Base-by-base conservation (phyloP, 2,797 vertebrate genomes). In the Zenarchopterus dispar region DNA sequence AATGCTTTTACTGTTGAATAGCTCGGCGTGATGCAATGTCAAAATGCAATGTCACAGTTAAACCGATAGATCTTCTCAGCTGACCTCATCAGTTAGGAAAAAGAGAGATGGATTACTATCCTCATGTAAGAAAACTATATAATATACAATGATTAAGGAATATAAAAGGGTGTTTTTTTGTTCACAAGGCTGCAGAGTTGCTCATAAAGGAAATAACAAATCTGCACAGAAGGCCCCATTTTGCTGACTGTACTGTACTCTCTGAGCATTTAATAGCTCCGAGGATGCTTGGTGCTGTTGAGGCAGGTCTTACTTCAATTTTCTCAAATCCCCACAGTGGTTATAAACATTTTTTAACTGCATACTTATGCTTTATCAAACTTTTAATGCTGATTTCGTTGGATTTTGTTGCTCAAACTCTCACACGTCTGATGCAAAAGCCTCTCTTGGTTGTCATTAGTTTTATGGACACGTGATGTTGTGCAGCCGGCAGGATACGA, bases 161-260 rank as follows among this genome's bases (percentile, higher is more conserved):
- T n/a, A 46, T 21, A 17, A 66, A 28, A 47, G 17, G 22, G 50
- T 49, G 47, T 53, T 65, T 65, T 68, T 60, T 56, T 46, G 9
- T 46, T 41, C 24, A 43, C 24, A 23, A 47, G n/a, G 23, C 42
- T 16, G 3, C 49, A 52, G 31, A 70, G 56, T 67, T 71, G 50
- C 19, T 46, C 24, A 49, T 18, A 24, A 39, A 45, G 41, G 21
- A 47, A 69, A 56, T 33, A 59, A 64, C 59, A 70, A 49, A 61
- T 42, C 39, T 52, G 44, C 64, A 55, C 47, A 61, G 68, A 6
- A 15, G 62, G 53, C 36, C 44, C 56, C 43, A 36, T 44, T 60
- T 60, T 61, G 57, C 56, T 74, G 62, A 80, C 60, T 70, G 67
- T 67, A 8, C 36, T 76, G 48, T 48, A 44, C 66, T 66, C 50